phyloP scores from a whole-genome alignment of 1,140 invertebrate species.

The Thaumatotibia leucotreta region DNA sequence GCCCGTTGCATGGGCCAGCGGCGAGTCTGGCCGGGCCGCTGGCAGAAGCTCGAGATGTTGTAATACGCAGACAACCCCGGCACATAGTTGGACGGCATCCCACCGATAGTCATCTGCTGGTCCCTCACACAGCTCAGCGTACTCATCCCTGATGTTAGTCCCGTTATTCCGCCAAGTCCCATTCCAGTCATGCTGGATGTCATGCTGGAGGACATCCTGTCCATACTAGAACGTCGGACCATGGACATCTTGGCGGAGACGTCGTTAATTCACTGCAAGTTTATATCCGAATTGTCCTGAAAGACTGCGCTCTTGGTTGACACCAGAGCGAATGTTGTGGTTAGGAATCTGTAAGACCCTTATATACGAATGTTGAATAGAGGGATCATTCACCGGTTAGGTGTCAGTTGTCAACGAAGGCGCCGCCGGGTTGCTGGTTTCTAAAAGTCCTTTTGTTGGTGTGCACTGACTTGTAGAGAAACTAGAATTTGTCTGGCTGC shows the following conservation, averaged over 20 bases:
- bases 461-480: conserved; percentile 39
- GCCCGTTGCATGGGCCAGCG: conserved; percentile 68
- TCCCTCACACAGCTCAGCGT: conserved; percentile 66
- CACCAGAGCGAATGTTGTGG: conserved; percentile 62
- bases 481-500: conserved; percentile 15
- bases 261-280: conserved; percentile 21
- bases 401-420: conserved; percentile 51
- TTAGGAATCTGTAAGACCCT: conserved; percentile 20
- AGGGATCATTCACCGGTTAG: conserved; percentile 50
- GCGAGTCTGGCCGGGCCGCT: conserved; percentile 69
- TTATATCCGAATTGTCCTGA: conserved; percentile 23
- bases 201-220: conserved; percentile 74
- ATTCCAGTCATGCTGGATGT: conserved; percentile 74
- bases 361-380: conserved; percentile 45
- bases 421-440: conserved; percentile 42
- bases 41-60: conserved; percentile 72
- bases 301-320: conserved; percentile 51
- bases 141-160: conserved; percentile 61
- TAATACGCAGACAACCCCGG: conserved; percentile 70
- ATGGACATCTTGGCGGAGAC: conserved; percentile 43
- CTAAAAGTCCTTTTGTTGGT: conserved; percentile 47
- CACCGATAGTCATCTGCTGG: conserved; percentile 69
- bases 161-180: conserved; percentile 71
- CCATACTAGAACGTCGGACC: conserved; percentile 63
- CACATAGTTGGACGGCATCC: conserved; percentile 73